These are phyloP conservation scores for Henicopernis longicauda DNA, from an alignment of 2,113 vertebrate species.

Conservation along the genomic window DNA sequence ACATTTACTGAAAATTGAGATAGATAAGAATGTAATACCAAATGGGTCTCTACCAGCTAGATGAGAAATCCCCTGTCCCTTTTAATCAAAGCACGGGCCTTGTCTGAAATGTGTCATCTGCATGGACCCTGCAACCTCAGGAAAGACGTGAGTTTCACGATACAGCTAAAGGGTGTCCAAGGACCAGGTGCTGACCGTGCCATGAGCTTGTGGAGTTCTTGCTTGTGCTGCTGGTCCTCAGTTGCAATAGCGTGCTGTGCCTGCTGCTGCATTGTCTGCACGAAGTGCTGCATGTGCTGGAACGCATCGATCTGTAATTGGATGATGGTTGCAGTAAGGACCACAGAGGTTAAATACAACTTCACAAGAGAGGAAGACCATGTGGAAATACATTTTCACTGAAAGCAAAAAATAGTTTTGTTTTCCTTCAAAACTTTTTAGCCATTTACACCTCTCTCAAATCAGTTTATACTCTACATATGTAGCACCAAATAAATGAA, in stretches of 20 bases:
- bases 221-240: conserved; percentile 94
- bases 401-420: neutral
- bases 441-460: neutral
- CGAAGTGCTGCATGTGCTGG: conserved; percentile 99
- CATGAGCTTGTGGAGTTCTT: conserved; percentile 98
- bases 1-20: neutral
- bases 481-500: neutral
- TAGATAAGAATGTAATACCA: neutral
- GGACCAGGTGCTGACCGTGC: conserved; percentile 80
- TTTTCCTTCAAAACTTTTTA: neutral
- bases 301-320: conserved; percentile 89
- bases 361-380: neutral
- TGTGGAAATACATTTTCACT: neutral
- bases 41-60: neutral
- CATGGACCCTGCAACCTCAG: neutral
- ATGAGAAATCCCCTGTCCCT: neutral
- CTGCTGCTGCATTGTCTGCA: conserved; percentile 94
- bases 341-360: neutral
- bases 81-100: neutral
- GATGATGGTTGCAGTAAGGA: neutral
- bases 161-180: neutral
- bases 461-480: neutral
- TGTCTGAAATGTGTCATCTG: neutral
- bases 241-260: conserved; percentile 90
- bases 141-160: no score